Evolutionary conservation across 2,797 vertebrate genomes (phyloP).

Genomic region (Falco columbarius): DNA sequence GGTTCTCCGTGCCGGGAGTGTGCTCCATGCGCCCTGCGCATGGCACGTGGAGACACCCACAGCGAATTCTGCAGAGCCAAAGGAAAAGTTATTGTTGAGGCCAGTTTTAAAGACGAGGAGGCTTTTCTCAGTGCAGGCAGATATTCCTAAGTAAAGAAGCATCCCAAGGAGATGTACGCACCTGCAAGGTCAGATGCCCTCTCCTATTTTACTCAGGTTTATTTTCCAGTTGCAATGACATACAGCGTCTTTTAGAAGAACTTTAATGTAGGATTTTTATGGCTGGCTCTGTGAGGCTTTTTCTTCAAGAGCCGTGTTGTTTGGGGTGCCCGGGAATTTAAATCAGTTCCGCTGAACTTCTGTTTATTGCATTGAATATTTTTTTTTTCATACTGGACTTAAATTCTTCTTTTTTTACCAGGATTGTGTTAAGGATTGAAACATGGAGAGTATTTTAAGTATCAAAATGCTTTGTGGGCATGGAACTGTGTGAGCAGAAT

Average conservation of each 20-base stretch:
- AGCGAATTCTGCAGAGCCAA: background rate
- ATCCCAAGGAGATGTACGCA: background rate
- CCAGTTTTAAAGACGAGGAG: background rate
- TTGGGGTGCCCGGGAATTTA: background rate
- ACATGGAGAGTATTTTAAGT: background rate
- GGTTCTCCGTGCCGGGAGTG: background rate
- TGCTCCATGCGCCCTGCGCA: background rate
- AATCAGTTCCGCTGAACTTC: background rate
- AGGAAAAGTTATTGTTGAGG: background rate
- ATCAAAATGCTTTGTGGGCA: background rate
- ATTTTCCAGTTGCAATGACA: background rate
- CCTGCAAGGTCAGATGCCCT: background rate
- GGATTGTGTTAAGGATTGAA: background rate
- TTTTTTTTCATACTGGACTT: background rate
- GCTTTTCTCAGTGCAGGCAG: background rate
- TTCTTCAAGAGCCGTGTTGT: background rate
- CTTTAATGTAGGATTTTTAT: background rate
- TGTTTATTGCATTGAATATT: background rate
- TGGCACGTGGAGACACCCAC: accelerated
- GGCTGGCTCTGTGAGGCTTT: background rate
- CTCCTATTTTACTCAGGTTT: background rate
- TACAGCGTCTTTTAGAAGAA: background rate
- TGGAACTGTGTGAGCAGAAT: background rate
- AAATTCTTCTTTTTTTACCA: background rate
- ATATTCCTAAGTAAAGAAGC: background rate